Percentiles rank a stretch among this genome's conserved stretches.
phyloP scores from a whole-genome alignment of 2,797 vertebrate genomes.

The Mus spretus region DNA sequence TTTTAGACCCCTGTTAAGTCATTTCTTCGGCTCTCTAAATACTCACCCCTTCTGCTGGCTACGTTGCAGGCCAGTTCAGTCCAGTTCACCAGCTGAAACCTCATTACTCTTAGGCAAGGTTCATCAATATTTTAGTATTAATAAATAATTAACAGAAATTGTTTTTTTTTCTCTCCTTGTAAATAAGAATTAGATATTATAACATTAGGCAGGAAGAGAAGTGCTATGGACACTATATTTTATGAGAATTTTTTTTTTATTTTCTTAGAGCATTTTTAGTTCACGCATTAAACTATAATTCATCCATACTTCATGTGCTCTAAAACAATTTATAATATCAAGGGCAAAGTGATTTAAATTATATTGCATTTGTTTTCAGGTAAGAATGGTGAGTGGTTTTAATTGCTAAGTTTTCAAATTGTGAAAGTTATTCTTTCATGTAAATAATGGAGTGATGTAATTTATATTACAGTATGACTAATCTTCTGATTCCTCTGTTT shows the following conservation, averaged over 20 bases:
- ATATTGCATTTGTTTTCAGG: conserved; percentile 62
- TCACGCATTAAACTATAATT: conserved; percentile 75
- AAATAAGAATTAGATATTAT: conserved; percentile 83
- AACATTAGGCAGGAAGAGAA: conserved; percentile 49
- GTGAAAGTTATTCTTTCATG: not conserved
- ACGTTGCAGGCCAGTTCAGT: conserved; percentile 57
- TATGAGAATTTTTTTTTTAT: conserved; percentile 61
- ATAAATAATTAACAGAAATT: conserved; percentile 86
- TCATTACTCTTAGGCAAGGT: conserved; percentile 80
- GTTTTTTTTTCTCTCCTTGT: conserved; percentile 78
- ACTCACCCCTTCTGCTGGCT: conserved; percentile 62
- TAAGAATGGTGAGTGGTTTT: conserved; percentile 8
- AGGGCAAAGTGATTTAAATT: conserved; percentile 69
- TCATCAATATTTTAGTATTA: conserved; percentile 87
- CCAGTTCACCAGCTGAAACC: conserved; percentile 77
- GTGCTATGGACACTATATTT: conserved; percentile 49
- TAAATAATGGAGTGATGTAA: not conserved
- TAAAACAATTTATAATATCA: conserved; percentile 78
- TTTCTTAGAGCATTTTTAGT: conserved; percentile 76
- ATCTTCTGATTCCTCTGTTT: not conserved
- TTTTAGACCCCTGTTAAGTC: conserved; percentile 82
- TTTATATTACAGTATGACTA: not conserved
- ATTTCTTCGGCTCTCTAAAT: conserved; percentile 85
- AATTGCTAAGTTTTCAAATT: conserved; percentile 26
- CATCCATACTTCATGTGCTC: conserved; percentile 69